Conservation (phyloP, 2,113 vertebrate genomes). For the Albula goreensis region DNA sequence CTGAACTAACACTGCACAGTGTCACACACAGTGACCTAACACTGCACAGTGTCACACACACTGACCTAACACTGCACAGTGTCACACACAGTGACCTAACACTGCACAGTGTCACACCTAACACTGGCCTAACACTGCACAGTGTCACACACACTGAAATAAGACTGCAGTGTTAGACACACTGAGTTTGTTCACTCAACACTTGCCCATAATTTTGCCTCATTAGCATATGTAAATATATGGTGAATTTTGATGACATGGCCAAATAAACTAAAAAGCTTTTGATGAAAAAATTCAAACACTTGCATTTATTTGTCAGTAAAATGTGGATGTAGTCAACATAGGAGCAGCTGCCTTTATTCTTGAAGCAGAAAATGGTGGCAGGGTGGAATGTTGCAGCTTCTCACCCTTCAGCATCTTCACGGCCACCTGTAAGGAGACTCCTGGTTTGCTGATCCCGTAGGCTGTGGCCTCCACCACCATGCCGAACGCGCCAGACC, state of each 20-base stretch:
- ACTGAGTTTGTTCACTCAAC: not conserved
- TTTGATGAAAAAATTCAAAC: too few species aligned
- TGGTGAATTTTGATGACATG: too few species aligned
- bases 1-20: not conserved
- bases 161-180: too few species aligned
- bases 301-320: too few species aligned
- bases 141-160: not conserved
- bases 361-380: not conserved
- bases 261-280: too few species aligned
- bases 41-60: not conserved
- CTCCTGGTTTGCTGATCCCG: conserved; percentile 81
- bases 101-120: not conserved
- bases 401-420: conserved; percentile 96
- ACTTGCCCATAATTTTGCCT: too few species aligned
- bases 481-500: conserved; percentile 93
- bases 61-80: not conserved
- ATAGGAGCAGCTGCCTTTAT: too few species aligned
- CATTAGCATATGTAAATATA: too few species aligned
- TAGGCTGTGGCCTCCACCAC: conserved; percentile 90
- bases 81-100: not conserved
- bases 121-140: not conserved
- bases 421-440: conserved; percentile 87
- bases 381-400: not conserved
- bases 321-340: too few species aligned
- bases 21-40: not conserved